Evolutionary conservation across 1,140 invertebrate species (phyloP), one percentile per base, ranked within the genome.

Genomic region (Zaprionus ghesquierei): DNA sequence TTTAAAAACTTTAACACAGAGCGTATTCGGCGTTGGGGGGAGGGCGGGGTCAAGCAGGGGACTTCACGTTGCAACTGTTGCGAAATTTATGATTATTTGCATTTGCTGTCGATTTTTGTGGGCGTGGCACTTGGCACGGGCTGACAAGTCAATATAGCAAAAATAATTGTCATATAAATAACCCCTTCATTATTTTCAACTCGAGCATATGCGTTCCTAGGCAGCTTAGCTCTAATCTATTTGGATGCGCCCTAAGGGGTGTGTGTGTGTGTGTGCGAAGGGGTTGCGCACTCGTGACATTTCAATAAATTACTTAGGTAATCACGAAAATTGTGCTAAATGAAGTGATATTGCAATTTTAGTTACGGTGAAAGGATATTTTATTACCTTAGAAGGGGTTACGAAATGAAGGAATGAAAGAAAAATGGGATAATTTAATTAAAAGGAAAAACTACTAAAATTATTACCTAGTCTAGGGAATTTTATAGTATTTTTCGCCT

Each of bases 111-210:
- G 61, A 31, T 35, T 61, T 25, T 61, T 25, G 35, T 18, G 66
- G 81, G 78, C 81, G 81, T 81, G 75, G 51, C 60, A 5, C 13
- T 46, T 12, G 68, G 66, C 66, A 55, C n/a, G n/a, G n/a, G n/a
- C n/a, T n/a, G n/a, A 78, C 41, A 78, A 78, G 78, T 85, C 81
- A 81, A 78, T 81, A 69, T 78, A 69, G 61, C 54, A 77, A 64
- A 75, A 64, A 75, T 74, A 54, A 74, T 69, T 73, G 64, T 73
- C 56, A 73, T 55, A 62, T 62, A 60, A 60, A 60, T 72, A 68
- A 68, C 70, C 70, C 70, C 70, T 73, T 73, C 56, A 61, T 61
- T 68, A 69, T 35, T 50, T 29, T 41, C 27, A 41, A 68, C 63
- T 60, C 3, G 23, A 49, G 33, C 64, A 73, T 61, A 73, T 73